Percentiles rank a stretch among this genome's conserved stretches.
phyloP scores from a whole-genome alignment of 2,113 vertebrate species.

The Raja brachyura region DNA sequence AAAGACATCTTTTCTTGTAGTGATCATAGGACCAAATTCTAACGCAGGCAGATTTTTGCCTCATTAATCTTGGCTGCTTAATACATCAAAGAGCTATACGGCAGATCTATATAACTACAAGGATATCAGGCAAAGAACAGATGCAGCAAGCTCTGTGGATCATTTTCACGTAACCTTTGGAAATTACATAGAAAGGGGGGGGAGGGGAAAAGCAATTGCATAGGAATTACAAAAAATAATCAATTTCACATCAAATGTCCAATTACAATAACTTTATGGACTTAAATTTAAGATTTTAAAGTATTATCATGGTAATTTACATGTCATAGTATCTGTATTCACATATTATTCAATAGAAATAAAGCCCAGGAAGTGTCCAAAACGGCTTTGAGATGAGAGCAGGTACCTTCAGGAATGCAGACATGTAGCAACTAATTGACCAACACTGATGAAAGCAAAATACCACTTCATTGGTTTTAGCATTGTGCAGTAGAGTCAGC shows the following conservation, averaged over 20 bases:
- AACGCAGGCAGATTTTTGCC: background rate
- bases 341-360: background rate
- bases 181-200: background rate
- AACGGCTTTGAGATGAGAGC: background rate
- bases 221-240: background rate
- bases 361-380: background rate
- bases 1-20: background rate
- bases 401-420: no score
- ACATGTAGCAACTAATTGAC: no score
- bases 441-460: no score
- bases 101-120: background rate
- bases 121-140: background rate
- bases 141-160: background rate
- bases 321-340: no score
- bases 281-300: background rate
- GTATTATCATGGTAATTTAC: background rate
- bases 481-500: no score
- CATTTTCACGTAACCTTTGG: background rate
- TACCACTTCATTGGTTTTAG: no score
- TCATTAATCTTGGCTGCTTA: background rate
- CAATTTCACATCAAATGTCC: background rate
- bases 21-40: background rate
- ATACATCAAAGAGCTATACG: background rate
- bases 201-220: background rate
- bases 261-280: background rate